Percentiles rank a stretch among this genome's conserved stretches.
These are phyloP conservation scores for Erithacus rubecula DNA, from an alignment of 2,797 vertebrate genomes.

Conservation along the genomic window DNA sequence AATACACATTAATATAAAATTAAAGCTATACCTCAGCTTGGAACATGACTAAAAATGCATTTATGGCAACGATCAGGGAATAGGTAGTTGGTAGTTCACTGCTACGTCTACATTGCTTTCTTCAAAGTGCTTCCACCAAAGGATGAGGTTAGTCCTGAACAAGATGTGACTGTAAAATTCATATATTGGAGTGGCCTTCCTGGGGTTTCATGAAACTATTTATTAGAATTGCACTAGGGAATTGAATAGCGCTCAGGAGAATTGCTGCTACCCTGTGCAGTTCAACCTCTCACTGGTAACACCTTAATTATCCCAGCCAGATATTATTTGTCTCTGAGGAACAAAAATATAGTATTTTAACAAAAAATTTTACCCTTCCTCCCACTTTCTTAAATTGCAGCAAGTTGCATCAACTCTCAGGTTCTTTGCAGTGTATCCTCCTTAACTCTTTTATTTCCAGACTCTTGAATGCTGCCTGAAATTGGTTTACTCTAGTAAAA, in stretches of 20 bases:
- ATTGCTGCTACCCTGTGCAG: neutral
- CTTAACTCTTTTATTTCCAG: neutral
- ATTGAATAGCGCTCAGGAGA: neutral
- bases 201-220: neutral
- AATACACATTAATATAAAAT: neutral
- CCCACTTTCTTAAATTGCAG: neutral
- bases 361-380: neutral
- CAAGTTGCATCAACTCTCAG: neutral
- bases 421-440: neutral
- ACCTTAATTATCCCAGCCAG: neutral
- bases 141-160: neutral
- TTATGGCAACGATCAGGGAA: neutral
- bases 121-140: neutral
- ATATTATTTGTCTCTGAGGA: neutral
- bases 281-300: neutral
- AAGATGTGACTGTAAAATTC: neutral
- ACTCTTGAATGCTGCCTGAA: neutral
- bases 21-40: neutral
- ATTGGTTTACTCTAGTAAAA: neutral
- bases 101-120: neutral
- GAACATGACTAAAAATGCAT: neutral
- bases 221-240: neutral
- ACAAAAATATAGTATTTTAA: neutral
- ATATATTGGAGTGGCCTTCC: neutral
- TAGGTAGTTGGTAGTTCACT: neutral